These are phyloP conservation scores for Drosophila teissieri DNA, from an alignment of 1,140 invertebrate species.

Conservation along the genomic window DNA sequence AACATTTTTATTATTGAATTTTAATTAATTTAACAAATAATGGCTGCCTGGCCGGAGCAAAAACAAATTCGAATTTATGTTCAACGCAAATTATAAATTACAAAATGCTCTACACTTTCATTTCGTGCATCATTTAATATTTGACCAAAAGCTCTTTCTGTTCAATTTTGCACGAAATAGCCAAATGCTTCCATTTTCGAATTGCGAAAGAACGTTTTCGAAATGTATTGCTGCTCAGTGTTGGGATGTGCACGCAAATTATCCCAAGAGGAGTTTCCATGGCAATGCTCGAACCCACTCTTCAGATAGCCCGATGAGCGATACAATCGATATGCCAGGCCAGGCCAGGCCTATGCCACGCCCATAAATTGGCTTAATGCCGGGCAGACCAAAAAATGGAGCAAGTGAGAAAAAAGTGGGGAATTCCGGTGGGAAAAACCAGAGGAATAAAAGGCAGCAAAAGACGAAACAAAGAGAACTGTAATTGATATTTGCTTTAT, in stretches of 20 bases:
- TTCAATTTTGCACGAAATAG: not conserved
- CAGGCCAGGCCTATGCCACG: slow-evolving; percentile 23
- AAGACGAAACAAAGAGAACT: slow-evolving; percentile 38
- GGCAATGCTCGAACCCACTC: not conserved
- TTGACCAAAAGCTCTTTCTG: not conserved
- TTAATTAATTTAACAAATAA: slow-evolving; percentile 79
- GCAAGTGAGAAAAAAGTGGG: not conserved
- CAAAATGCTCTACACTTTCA: slow-evolving; percentile 15
- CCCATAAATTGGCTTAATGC: slow-evolving; percentile 54
- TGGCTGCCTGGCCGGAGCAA: slow-evolving; percentile 5
- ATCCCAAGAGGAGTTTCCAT: too few relatives aligned
- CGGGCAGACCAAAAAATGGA: slow-evolving; percentile 14
- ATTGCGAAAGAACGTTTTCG: too few relatives aligned
- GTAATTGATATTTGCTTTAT: slow-evolving; percentile 78
- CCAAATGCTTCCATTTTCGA: not conserved
- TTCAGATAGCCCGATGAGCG: slow-evolving; percentile 3
- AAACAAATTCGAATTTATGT: slow-evolving; percentile 37
- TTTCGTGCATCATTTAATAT: not conserved
- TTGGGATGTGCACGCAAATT: too few relatives aligned
- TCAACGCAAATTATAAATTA: slow-evolving; percentile 45
- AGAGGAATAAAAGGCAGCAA: slow-evolving; percentile 17
- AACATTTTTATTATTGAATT: slow-evolving; percentile 79
- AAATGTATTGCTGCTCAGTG: too few relatives aligned
- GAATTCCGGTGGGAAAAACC: slow-evolving; percentile 7
- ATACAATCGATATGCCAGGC: slow-evolving; percentile 44